phyloP scores from a whole-genome alignment of 2,797 vertebrate genomes.

The Clarias fuscus region DNA sequence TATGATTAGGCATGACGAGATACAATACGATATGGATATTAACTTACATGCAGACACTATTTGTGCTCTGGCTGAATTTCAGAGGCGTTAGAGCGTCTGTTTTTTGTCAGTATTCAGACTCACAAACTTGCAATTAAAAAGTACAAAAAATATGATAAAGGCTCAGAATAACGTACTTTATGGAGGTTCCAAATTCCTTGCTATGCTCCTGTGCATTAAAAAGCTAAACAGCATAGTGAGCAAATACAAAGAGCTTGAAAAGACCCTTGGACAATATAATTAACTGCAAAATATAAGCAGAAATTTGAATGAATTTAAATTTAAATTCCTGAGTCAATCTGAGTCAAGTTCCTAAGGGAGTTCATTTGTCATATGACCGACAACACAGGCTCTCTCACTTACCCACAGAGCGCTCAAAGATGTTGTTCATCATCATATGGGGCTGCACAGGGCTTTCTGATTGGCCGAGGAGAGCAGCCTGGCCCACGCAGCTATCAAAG shows the following conservation, averaged over 20 bases:
- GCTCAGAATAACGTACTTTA: no score
- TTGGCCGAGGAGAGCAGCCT: slow-evolving; percentile 57
- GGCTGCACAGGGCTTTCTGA: slow-evolving; percentile 57
- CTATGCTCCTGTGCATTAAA: neutral
- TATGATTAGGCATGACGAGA: neutral
- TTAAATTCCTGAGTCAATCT: neutral
- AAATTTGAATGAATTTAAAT: neutral
- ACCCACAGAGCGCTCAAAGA: slow-evolving; percentile 75
- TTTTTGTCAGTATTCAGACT: neutral
- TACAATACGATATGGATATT: neutral
- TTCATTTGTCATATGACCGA: slow-evolving; percentile 20
- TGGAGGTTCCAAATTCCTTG: neutral
- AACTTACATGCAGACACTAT: neutral
- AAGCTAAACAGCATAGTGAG: neutral
- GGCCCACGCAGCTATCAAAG: slow-evolving; percentile 67
- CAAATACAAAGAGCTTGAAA: neutral
- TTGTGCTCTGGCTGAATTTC: neutral
- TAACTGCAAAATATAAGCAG: neutral
- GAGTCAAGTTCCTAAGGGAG: neutral
- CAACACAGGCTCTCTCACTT: slow-evolving; percentile 47
- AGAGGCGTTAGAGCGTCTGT: no score
- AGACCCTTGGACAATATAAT: neutral
- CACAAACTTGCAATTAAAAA: neutral
- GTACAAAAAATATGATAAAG: neutral
- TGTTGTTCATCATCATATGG: slow-evolving; percentile 56